phyloP scores from a whole-genome alignment of 2,113 vertebrate genomes.

The Zapus hudsonius region DNA sequence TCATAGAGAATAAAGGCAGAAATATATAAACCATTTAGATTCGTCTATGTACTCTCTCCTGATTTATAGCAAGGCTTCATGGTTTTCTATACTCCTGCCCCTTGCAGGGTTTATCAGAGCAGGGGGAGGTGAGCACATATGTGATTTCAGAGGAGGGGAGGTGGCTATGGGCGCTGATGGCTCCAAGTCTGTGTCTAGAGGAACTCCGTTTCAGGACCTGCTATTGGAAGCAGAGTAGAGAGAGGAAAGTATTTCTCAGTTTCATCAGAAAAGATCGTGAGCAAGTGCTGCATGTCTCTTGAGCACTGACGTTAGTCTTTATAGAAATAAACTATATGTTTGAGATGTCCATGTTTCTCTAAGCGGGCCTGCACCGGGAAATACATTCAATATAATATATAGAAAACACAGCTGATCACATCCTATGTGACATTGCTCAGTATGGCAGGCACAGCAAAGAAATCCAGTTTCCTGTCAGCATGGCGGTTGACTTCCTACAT shows the following conservation, averaged over 20 bases:
- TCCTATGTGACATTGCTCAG: not conserved
- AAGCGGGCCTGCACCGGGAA: not conserved
- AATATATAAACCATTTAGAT: not conserved
- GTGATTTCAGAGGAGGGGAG: not conserved
- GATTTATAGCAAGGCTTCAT: not conserved
- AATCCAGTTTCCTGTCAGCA: not conserved
- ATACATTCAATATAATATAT: not conserved
- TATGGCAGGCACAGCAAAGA: not conserved
- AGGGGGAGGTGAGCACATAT: accelerated
- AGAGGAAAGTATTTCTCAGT: not conserved
- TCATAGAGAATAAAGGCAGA: not conserved
- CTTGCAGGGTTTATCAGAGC: no score
- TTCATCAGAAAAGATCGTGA: not conserved
- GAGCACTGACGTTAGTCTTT: not conserved
- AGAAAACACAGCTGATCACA: not conserved
- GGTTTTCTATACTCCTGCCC: accelerated
- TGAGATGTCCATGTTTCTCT: not conserved
- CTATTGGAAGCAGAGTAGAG: no score
- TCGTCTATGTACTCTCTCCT: not conserved
- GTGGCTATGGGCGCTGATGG: no score
- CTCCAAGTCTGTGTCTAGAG: not conserved
- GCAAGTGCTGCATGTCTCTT: not conserved
- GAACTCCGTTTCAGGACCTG: not conserved
- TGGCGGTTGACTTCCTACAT: not conserved
- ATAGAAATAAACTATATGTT: not conserved